Base-by-base conservation (phyloP, 2,797 vertebrate species). In the Danio jaintianensis region DNA sequence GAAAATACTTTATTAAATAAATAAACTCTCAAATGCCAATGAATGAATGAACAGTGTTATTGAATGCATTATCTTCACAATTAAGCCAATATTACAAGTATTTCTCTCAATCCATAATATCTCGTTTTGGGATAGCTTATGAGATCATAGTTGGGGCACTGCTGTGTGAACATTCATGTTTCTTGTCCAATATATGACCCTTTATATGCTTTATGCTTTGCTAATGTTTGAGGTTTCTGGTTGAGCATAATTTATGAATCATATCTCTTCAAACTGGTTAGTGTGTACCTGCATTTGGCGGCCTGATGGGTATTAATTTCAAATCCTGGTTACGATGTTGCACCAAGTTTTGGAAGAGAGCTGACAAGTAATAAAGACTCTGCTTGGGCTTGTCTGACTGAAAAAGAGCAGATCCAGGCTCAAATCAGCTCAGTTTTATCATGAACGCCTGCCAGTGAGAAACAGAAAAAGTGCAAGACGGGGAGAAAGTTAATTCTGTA, bases 401-500 rank as follows among this genome's bases (percentile, higher is more conserved):
- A 64, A 64, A 69, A 72, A 77, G 29, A 82, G 68, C 52, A 84
- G 61, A 76, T 81, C 71, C 67, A 72, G 71, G 70, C 85, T 72
- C 12, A 29, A 36, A 18, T 70, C 53, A 56, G 40, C n/a, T 58
- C 50, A 53, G 68, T 75, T 90, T 83, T 88, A 85, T 81, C 90
- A 80, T 86, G 56, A 63, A 78, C 64, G n/a, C 66, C 68, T 85
- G 82, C 86, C 78, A 86, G 56, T 36, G 36, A 79, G 78, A 79
- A 53, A 69, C 58, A 73, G 59, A 64, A 43, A 67, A 48, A 56
- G 45, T 20, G 36, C 55, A 18, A 71, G 74, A 79, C 52, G 6
- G 18, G 43, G 38, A 72, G 74, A 79, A 76, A 87, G 58, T 18
- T 75, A 68, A 40, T 56, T 61, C 72, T 40, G 78, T 62, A 55